phyloP scores from a whole-genome alignment of 2,113 vertebrate genomes.

The Epinephelus fuscoguttatus region DNA sequence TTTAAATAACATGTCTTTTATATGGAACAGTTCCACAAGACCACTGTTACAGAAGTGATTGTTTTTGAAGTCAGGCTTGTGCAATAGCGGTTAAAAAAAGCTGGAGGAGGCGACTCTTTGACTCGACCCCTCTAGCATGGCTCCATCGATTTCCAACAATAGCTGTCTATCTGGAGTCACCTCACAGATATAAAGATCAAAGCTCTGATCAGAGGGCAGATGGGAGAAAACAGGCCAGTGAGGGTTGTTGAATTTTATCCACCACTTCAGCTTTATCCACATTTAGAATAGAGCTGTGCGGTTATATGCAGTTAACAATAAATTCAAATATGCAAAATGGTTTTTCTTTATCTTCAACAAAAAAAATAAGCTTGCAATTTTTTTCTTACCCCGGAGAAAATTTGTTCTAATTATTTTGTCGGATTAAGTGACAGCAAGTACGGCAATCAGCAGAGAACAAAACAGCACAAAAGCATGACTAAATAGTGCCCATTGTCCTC shows the following conservation, averaged over 20 bases:
- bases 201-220: slow-evolving; percentile 38
- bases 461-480: neutral
- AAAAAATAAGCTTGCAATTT: neutral
- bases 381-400: neutral
- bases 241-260: slow-evolving; percentile 11
- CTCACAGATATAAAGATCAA: slow-evolving; percentile 53
- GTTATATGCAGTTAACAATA: neutral
- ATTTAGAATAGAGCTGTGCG: neutral
- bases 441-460: neutral
- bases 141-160: slow-evolving; percentile 47
- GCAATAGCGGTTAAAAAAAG: slow-evolving; percentile 14
- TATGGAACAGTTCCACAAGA: neutral
- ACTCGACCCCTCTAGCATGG: slow-evolving; percentile 5
- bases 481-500: neutral
- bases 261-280: neutral
- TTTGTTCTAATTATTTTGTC: neutral
- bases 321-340: neutral
- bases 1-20: neutral
- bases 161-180: slow-evolving; percentile 33
- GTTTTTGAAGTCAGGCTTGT: neutral
- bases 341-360: neutral
- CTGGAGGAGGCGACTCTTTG: slow-evolving; percentile 8
- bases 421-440: slow-evolving; percentile 3
- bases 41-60: neutral
- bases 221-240: slow-evolving; percentile 32